Evolutionary conservation across 2,888 invertebrate genomes (phyloP).

Genomic region (Osmoderma eremita): DNA sequence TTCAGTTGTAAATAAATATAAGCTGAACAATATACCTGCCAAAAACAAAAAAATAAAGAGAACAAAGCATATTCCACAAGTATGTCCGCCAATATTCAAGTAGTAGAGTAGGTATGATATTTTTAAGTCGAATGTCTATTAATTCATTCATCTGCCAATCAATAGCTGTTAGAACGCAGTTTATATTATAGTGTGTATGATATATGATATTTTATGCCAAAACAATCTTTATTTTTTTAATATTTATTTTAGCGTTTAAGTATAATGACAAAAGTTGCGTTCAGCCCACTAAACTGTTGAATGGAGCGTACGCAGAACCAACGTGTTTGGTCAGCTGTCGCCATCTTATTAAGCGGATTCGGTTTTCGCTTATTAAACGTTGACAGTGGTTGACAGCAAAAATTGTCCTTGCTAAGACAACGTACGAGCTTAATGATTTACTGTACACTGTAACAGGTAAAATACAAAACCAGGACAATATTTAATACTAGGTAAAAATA

Average conservation of each 20-base stretch:
- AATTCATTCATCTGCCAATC: slow-evolving; percentile 24
- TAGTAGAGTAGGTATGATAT: slow-evolving; percentile 12
- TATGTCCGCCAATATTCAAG: slow-evolving; percentile 32
- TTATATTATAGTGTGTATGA: slow-evolving; percentile 6
- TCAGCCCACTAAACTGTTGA: no score
- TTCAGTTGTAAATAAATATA: slow-evolving; percentile 9
- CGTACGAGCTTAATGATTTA: no score
- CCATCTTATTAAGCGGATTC: no score
- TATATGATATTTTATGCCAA: slow-evolving; percentile 26
- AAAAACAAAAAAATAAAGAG: slow-evolving; percentile 1
- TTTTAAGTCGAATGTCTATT: slow-evolving; percentile 24
- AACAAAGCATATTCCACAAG: slow-evolving; percentile 9
- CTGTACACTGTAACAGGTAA: no score
- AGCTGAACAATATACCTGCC: slow-evolving; percentile 32
- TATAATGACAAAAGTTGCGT: slow-evolving; percentile 2
- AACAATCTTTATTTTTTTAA: slow-evolving; percentile 12
- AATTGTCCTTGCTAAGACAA: no score
- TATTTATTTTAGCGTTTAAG: slow-evolving; percentile 27
- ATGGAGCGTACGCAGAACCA: no score
- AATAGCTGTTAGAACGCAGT: slow-evolving; percentile 20
- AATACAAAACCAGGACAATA: no score
- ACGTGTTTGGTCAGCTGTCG: no score
- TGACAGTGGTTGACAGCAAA: no score
- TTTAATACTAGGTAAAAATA: no score
- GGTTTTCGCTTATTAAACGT: no score